phyloP scores from a whole-genome alignment of 2,113 vertebrate genomes.

The Rhinopithecus roxellana region DNA sequence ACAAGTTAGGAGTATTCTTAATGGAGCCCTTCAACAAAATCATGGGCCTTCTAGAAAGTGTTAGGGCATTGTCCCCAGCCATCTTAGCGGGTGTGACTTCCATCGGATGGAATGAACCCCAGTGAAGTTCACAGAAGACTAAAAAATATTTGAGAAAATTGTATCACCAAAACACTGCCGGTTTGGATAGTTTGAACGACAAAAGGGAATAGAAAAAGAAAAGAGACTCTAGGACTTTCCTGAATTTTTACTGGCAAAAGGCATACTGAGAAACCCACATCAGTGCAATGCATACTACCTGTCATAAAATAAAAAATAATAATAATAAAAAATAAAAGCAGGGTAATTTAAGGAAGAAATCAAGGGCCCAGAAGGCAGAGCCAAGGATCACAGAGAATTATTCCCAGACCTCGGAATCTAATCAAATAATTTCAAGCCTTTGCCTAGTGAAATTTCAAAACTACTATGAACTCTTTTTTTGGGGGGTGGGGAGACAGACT shows the following conservation, averaged over 20 bases:
- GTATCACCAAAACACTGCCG: not conserved
- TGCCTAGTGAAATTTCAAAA: not conserved
- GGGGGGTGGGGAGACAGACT: no score
- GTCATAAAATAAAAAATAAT: not conserved
- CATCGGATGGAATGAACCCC: not conserved
- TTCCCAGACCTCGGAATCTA: not conserved
- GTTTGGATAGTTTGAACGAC: not conserved
- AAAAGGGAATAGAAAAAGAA: not conserved
- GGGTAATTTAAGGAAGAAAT: not conserved
- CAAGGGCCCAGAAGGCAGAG: not conserved
- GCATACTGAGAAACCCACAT: not conserved
- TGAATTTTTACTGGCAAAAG: not conserved
- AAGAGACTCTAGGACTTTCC: not conserved
- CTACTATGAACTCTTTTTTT: not conserved
- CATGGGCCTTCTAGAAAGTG: not conserved
- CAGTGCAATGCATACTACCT: not conserved
- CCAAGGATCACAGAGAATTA: not conserved
- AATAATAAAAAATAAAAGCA: no score
- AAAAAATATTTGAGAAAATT: not conserved
- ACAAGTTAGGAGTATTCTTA: not conserved
- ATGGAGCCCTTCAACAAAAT: not conserved
- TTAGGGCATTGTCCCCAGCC: not conserved
- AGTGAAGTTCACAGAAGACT: not conserved
- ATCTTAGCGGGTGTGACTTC: not conserved
- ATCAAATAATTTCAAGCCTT: not conserved